Evolutionary conservation across 2,888 invertebrate genomes (phyloP), one percentile per base, ranked within the genome.

Genomic region (Cyclophora albipunctata): DNA sequence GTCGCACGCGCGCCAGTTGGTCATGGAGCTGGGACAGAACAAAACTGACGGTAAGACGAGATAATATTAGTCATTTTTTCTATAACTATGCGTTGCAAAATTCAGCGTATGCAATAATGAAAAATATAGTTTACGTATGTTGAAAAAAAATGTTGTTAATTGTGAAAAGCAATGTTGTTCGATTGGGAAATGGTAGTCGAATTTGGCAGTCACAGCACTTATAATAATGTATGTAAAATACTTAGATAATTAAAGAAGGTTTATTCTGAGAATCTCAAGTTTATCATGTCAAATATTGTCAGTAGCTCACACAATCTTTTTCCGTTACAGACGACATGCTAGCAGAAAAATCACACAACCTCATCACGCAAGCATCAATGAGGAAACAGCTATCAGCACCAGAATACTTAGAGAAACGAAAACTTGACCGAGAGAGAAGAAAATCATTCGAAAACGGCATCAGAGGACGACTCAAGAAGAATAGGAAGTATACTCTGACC

Each of bases 1-100:
- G n/a, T 94, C 93, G 50, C 97, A 97, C 71, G 98, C 98, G 7
- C 92, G 96, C 65, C 96, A 97, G 73, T 89, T 98, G 48, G 96
- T 98, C 46, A 95, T 97, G 92, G 93, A 95, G 75, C 90, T 96
- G 3, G 96, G 96, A 44, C 95, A 95, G 74, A 93, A 93, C 60
- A 91, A 91, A 71, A 91, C 91, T 62, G 92, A 92, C 69, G 93
- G 93, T 92, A 75, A 74, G 73, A 48, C 20, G 20, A 20, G 20
- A 20, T 20, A n/a, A n/a, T n/a, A n/a, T n/a, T n/a, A n/a, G n/a
- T n/a, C n/a, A n/a, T 20, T 20, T 20, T 20, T 20, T 20, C 20
- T 20, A 20, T 20, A 20, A 20, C 20, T 20, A 20, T 20, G 20
- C 20, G 20, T 20, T 20, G 20, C 20, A 20, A 20, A 20, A 20